These are phyloP conservation scores for Microplitis deprimator DNA, from an alignment of 2,888 invertebrate genomes.

Conservation along the genomic window DNA sequence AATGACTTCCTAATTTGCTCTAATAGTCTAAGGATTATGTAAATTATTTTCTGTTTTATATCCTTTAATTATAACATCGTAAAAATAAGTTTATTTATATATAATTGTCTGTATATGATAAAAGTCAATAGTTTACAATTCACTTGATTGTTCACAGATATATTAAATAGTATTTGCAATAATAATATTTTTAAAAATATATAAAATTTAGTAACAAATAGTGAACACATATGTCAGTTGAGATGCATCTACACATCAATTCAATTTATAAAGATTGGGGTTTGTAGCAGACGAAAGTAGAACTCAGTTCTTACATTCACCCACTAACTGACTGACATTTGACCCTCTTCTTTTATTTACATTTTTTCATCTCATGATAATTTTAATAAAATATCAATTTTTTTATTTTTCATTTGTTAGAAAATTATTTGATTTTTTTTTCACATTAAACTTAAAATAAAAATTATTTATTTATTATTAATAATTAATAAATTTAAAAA, in stretches of 20 bases:
- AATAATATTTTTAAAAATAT: too few relatives aligned
- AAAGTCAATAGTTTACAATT: too few relatives aligned
- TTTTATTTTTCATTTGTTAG: slow-evolving; percentile 12
- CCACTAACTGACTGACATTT: slow-evolving; percentile 66
- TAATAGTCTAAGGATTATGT: background rate
- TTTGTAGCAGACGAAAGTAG: slow-evolving; percentile 59
- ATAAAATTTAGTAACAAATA: too few relatives aligned
- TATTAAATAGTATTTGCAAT: too few relatives aligned
- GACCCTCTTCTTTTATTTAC: slow-evolving; percentile 53
- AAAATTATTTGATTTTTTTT: background rate
- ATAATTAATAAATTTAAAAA: too few relatives aligned
- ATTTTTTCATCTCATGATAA: slow-evolving; percentile 23
- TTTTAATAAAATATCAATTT: slow-evolving; percentile 7
- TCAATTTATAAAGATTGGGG: slow-evolving; percentile 34
- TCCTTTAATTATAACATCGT: slow-evolving; percentile 36
- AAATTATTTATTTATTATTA: too few relatives aligned
- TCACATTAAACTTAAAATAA: too few relatives aligned
- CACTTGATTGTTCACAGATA: too few relatives aligned
- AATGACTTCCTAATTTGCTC: slow-evolving; percentile 1
- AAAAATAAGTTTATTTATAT: slow-evolving; percentile 26
- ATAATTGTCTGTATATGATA: too few relatives aligned
- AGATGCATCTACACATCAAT: too few relatives aligned
- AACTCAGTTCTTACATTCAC: slow-evolving; percentile 57
- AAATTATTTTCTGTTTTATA: slow-evolving; percentile 27
- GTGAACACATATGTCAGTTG: too few relatives aligned